A percentile compares a stretch with the other conserved stretches of the same genome.
These are phyloP conservation scores for Neoaliturus tenellus DNA, from an alignment of 2,888 invertebrate species.

Conservation along the genomic window DNA sequence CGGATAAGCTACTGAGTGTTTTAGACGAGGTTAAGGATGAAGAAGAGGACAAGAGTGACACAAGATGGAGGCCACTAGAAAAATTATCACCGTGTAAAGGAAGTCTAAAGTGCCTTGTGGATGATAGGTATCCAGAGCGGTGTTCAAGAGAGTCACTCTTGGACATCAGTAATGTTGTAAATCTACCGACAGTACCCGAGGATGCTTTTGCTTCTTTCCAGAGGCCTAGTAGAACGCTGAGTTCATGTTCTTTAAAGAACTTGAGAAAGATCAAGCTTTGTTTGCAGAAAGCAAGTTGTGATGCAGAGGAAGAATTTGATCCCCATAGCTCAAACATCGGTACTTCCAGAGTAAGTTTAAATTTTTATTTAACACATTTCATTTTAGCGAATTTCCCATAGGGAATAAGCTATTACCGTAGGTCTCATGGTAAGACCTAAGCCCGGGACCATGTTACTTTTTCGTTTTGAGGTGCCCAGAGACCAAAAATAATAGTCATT, in stretches of 20 bases:
- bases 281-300: conserved; percentile 7
- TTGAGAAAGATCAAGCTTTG: conserved; percentile 14
- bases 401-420: too few species aligned
- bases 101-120: neutral
- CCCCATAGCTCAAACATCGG: neutral
- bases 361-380: too few species aligned
- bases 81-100: neutral
- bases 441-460: too few species aligned
- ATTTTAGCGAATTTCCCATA: too few species aligned
- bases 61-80: neutral
- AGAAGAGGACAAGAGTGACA: neutral
- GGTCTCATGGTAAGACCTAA: too few species aligned
- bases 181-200: conserved; percentile 31
- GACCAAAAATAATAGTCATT: too few species aligned
- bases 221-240: neutral
- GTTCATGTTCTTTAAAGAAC: conserved; percentile 26
- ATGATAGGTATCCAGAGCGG: conserved; percentile 23
- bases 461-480: too few species aligned
- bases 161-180: conserved; percentile 11
- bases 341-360: neutral
- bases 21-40: conserved; percentile 17
- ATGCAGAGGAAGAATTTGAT: neutral
- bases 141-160: conserved; percentile 41
- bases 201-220: conserved; percentile 14
- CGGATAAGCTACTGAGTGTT: conserved; percentile 23